Percentiles rank a stretch among this genome's conserved stretches.
These are phyloP conservation scores for Mohoua ochrocephala DNA, from an alignment of 2,113 vertebrate genomes.

Conservation along the genomic window DNA sequence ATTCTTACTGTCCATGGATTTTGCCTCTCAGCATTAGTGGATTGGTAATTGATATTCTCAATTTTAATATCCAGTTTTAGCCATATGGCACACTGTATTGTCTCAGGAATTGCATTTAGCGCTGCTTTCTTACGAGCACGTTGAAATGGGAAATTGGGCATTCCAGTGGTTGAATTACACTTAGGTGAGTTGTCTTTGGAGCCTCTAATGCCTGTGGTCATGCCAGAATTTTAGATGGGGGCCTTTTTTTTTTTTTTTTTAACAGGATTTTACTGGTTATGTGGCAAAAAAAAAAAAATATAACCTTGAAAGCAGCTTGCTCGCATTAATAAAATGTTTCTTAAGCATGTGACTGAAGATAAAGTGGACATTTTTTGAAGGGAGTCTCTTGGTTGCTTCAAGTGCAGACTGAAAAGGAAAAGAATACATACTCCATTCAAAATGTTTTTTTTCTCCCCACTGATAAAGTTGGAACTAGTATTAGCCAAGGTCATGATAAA, in stretches of 20 bases:
- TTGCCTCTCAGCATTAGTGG: conserved; percentile 73
- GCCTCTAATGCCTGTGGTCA: background rate
- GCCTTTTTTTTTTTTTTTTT: background rate
- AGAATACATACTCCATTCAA: background rate
- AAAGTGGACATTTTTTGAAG: background rate
- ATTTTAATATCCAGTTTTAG: conserved; percentile 70
- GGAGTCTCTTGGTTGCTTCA: background rate
- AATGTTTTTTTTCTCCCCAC: conserved; percentile 7
- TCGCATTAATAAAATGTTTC: background rate
- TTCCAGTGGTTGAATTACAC: background rate
- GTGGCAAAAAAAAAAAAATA: background rate
- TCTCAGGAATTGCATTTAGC: background rate
- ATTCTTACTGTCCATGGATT: conserved; percentile 76
- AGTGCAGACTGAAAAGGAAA: background rate
- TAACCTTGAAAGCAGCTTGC: background rate
- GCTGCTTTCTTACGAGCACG: background rate
- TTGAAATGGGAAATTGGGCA: background rate
- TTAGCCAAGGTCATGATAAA: background rate
- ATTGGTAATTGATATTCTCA: conserved; percentile 77
- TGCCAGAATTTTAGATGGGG: background rate
- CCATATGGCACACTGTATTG: conserved; percentile 68
- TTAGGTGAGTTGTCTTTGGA: background rate
- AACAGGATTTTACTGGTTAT: background rate
- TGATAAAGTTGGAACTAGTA: background rate
- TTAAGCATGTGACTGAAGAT: background rate